These are phyloP conservation scores for Entomyzon cyanotis DNA, from an alignment of 2,113 vertebrate species.

Conservation along the genomic window DNA sequence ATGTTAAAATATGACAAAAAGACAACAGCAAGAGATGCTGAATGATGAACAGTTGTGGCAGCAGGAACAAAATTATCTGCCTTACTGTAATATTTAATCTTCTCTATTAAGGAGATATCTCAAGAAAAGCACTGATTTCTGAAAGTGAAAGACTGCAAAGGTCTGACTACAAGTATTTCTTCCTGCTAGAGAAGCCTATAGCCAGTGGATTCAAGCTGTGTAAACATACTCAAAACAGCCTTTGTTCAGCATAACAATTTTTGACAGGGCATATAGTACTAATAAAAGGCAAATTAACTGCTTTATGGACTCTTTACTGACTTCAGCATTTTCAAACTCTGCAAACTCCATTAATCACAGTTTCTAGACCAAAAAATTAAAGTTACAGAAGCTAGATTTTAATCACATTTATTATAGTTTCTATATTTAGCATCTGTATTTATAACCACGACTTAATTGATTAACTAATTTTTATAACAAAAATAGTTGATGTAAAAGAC, in stretches of 20 bases:
- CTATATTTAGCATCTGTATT: background rate
- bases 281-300: conserved; percentile 11
- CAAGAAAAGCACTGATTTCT: background rate
- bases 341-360: background rate
- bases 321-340: background rate
- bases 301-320: background rate
- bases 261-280: background rate
- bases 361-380: conserved; percentile 1
- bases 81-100: background rate
- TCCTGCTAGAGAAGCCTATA: background rate
- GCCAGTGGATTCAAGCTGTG: background rate
- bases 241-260: background rate
- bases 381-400: background rate
- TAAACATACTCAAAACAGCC: background rate
- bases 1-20: background rate
- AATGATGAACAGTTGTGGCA: background rate
- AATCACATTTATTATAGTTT: conserved; percentile 1
- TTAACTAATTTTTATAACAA: background rate
- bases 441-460: background rate
- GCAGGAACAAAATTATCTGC: background rate
- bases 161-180: background rate
- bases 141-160: background rate
- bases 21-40: background rate
- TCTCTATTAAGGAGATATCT: background rate
- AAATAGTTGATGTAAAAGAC: background rate